A percentile compares a stretch with the other conserved stretches of the same genome.
Conservation (phyloP, 1,140 invertebrate species). For the Zaprionus capensis region DNA sequence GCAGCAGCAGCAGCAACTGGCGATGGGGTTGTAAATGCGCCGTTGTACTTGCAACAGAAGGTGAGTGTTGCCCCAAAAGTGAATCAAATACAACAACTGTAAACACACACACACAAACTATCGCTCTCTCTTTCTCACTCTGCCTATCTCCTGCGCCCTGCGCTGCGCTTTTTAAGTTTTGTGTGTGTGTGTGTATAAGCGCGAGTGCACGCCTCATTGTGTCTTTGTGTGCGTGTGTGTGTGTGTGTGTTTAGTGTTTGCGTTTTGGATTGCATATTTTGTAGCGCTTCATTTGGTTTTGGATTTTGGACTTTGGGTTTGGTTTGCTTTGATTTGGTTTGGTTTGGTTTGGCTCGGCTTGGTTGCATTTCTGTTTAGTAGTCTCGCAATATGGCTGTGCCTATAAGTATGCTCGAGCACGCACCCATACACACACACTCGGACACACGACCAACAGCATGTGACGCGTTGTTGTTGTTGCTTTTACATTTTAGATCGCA, state of each 20-base stretch:
- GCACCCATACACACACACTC: constrained; percentile 33
- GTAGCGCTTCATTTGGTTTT: constrained; percentile 66
- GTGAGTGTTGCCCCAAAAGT: constrained; percentile 57
- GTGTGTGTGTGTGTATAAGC: constrained; percentile 28
- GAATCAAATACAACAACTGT: not conserved
- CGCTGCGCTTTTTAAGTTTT: not conserved
- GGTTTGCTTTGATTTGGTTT: constrained; percentile 41
- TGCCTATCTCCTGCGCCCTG: no score
- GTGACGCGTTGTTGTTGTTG: constrained; percentile 46
- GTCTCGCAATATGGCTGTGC: constrained; percentile 8
- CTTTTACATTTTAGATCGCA: constrained; percentile 76
- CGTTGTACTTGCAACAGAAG: constrained; percentile 83
- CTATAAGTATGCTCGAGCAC: constrained; percentile 38
- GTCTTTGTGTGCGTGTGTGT: constrained; percentile 19
- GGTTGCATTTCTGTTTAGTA: not conserved
- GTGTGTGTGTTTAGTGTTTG: constrained; percentile 2
- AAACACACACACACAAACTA: constrained; percentile 6
- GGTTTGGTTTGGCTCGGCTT: constrained; percentile 21
- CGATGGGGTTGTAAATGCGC: constrained; percentile 80
- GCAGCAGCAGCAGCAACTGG: constrained; percentile 82
- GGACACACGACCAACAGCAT: constrained; percentile 10
- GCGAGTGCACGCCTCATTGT: not conserved
- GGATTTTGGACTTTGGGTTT: constrained; percentile 54
- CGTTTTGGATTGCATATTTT: constrained; percentile 56
- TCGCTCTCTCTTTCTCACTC: constrained; percentile 12